Base-by-base conservation (phyloP, 2,888 invertebrate species). In the Plebejus argus region DNA sequence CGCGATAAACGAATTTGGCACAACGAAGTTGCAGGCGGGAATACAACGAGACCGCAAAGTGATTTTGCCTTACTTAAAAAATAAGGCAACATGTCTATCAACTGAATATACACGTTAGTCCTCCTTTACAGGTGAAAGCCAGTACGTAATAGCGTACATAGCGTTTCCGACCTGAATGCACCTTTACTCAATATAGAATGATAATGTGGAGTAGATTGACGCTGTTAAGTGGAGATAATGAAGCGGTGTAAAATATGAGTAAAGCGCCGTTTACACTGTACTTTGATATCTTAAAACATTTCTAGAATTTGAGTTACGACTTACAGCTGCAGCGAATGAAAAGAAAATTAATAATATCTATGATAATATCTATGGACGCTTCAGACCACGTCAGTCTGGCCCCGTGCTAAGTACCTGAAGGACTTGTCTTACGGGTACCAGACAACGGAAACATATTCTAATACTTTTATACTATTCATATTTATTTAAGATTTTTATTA, bases 161-260 rank as follows among this genome's bases (percentile, higher is more conserved):
- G 61, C 66, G 28, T 66, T 33, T 12, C 61, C 61, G 61, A 61
- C 28, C 49, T 28, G 45, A 7, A 49, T 74, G 49, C 53, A 74
- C 49, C 23, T 28, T 49, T 53, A 74, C 74, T 74, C 18, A 53
- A 74, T 74, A 74, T 49, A 74, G 49, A 49, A 74, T 49, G 49
- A 53, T 49, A 74, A 74, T 74, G 12, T 74, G 74, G 49, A 49
- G 74, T 49, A 74, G 74, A 74, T 45, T 74, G 45, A 45, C 72
- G 72, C 72, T 72, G 45, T 72, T 72, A 72, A 72, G 45, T 72
- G 72, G 33, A 74, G 49, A 74, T 74, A 49, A 49, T 74, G 72
- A 72, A 74, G 28, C 74, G 53, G 20, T 74, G 49, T 49, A 23
- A 49, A 49, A 49, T 49, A 23, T 74, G 49, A 18, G 28, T 74